phyloP scores from a whole-genome alignment of 2,797 vertebrate genomes.

The Iguana delicatissima region DNA sequence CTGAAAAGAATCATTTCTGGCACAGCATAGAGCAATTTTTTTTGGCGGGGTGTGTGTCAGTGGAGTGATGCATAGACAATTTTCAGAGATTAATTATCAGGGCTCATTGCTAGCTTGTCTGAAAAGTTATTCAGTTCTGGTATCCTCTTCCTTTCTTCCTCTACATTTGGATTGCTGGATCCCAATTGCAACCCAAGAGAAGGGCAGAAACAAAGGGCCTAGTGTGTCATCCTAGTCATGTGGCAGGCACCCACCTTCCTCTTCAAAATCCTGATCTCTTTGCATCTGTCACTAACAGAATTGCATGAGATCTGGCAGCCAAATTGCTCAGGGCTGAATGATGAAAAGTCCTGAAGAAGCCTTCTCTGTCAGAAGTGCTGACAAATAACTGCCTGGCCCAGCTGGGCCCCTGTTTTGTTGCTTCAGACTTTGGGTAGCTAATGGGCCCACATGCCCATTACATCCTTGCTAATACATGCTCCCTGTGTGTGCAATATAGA shows the following conservation, averaged over 20 bases:
- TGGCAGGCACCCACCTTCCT: neutral
- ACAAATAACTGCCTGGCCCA: neutral
- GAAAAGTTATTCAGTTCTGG: neutral
- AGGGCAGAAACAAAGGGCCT: conserved; percentile 28
- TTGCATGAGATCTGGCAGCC: conserved; percentile 30
- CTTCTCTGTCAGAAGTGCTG: neutral
- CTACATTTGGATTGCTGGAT: neutral
- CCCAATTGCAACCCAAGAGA: neutral
- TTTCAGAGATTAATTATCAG: neutral
- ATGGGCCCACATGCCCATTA: too few relatives aligned
- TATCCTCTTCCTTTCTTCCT: neutral
- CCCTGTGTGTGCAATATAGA: neutral
- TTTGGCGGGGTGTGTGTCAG: neutral
- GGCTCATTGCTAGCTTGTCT: neutral
- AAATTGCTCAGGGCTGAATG: conserved; percentile 60
- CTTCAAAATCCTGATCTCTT: conserved; percentile 20
- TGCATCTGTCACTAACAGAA: conserved; percentile 4
- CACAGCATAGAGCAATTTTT: too few relatives aligned
- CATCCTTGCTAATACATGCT: neutral
- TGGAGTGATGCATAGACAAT: neutral
- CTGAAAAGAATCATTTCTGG: neutral
- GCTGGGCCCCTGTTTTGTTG: accelerated
- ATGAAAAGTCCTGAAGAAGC: conserved; percentile 19
- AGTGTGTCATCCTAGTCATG: conserved; percentile 15
- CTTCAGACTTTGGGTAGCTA: neutral